Evolutionary conservation across 1,140 invertebrate species (phyloP), one percentile per base, ranked within the genome.

Genomic region (Drosophila sp.): DNA sequence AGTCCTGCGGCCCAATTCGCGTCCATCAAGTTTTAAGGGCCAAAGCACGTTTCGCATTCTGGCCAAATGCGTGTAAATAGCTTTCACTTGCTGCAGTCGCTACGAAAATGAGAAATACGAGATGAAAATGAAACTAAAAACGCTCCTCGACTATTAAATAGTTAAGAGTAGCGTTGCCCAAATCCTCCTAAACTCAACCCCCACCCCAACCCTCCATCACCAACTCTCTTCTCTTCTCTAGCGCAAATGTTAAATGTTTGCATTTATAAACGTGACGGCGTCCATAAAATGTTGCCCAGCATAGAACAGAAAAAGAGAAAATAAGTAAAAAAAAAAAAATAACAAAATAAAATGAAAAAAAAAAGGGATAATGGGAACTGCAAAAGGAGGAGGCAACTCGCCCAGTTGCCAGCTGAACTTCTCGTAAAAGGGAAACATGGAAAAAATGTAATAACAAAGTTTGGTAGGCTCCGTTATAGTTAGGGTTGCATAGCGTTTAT

Each of bases 41-140:
- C 72, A 62, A 38, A 40, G 76, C 83, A 87, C 78, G 83, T 86
- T 86, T 78, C 76, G 45, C 64, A 76, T 66, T 86, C 59, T 53
- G 46, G 36, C 71, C 57, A 79, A 86, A 84, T 62, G 71, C 78
- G 82, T 76, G 82, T 82, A 78, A 86, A 87, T 87, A 78, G 78
- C 78, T 87, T 86, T 81, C 82, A 80, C 82, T 87, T 81, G 81
- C 78, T 58, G 66, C 67, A 75, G 38, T 67, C 63, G 54, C 41
- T 25, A 18, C 29, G 14, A 29, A 53, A 53, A 53, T 53, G 32
- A 4, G 5, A 53, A 36, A 8, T 14, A 25, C 43, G n/a, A 53
- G 41, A 43, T 59, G 59, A 50, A 58, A 87, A 86, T 75, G 74
- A 86, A 86, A 86, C 81, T 78, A 76, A 87, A 80, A 87, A 76